Evolutionary conservation across 2,888 invertebrate genomes (phyloP), one percentile per base, ranked within the genome.

Genomic region (Trachelus troglodyta): DNA sequence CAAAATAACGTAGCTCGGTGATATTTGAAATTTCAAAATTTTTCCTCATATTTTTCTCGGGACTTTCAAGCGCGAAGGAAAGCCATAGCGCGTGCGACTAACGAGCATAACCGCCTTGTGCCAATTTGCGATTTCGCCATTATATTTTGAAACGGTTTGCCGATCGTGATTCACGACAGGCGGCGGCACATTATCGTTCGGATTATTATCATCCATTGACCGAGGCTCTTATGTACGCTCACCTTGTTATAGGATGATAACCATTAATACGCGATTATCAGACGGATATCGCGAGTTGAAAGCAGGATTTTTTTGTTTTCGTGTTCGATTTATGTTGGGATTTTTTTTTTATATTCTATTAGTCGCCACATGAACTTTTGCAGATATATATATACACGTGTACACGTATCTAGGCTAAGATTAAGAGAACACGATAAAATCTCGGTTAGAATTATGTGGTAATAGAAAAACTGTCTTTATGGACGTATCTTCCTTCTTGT

Each of bases 41-140:
- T 56, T 56, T 56, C 9, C 6, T 23, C 1, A 1, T 2, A 6
- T 56, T 56, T 56, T 56, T 56, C 23, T 23, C 56, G 56, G 56
- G 23, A 56, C 56, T 23, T 23, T 23, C 23, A 9, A 56, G 56
- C 56, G 23, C 56, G 1, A 15, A 56, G 56, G 56, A 56, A 56
- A 56, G 56, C 23, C 56, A 15, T 9, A 56, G 23, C 56, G 56
- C 56, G 56, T 56, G 56, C 56, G 56, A 56, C 83, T 85, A 87
- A 87, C 86, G 83, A 88, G 87, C 87, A 85, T 83, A 82, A 87
- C 83, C 82, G 85, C 87, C 88, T 88, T 87, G 87, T 88, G 83
- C 87, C 81, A 87, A 88, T 87, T 88, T 79, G 71, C 74, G 78
- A 35, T 86, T 82, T 85, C 81, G 86, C 85, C 86, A 87, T 82